Conservation (phyloP, 1,140 invertebrate species). For the Papilio aristodemus region DNA sequence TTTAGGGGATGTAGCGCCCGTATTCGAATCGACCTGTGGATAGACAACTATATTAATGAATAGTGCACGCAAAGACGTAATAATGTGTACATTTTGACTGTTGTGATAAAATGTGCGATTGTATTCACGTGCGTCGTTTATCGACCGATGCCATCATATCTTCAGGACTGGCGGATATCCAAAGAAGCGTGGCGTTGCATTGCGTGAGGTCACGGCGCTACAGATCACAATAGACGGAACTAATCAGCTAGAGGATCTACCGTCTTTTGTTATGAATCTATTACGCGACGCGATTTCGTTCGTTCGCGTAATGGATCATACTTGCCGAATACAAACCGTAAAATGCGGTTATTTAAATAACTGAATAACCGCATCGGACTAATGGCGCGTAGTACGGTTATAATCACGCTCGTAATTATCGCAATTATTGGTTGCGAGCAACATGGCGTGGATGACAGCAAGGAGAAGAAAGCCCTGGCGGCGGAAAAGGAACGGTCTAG, state of each 20-base stretch:
- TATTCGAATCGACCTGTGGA: constrained; percentile 13
- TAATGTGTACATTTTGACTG: constrained; percentile 19
- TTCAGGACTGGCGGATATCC: constrained; percentile 28
- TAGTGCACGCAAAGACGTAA: constrained; percentile 21
- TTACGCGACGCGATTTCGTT: constrained; percentile 14
- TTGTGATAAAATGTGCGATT: constrained; percentile 29
- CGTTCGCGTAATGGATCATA: background rate
- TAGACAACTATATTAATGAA: constrained; percentile 6
- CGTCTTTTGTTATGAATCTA: constrained; percentile 55
- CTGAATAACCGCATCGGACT: constrained; percentile 44
- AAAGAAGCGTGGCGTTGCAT: constrained; percentile 16
- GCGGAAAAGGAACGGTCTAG: constrained; percentile 68
- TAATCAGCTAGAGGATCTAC: constrained; percentile 35
- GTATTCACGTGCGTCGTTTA: constrained; percentile 8
- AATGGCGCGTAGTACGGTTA: constrained; percentile 65
- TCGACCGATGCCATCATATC: constrained; percentile 29
- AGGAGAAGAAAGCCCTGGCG: constrained; percentile 66
- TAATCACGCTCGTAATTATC: constrained; percentile 55
- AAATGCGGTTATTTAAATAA: constrained; percentile 16
- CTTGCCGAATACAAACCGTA: constrained; percentile 21
- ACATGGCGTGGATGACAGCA: constrained; percentile 65
- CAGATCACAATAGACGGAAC: constrained; percentile 42
- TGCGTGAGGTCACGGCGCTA: constrained; percentile 38
- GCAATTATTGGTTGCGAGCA: constrained; percentile 53
- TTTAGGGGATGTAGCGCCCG: constrained; percentile 23